Base-by-base conservation (phyloP, 2,888 invertebrate genomes). In the Thymelicus lineola region DNA sequence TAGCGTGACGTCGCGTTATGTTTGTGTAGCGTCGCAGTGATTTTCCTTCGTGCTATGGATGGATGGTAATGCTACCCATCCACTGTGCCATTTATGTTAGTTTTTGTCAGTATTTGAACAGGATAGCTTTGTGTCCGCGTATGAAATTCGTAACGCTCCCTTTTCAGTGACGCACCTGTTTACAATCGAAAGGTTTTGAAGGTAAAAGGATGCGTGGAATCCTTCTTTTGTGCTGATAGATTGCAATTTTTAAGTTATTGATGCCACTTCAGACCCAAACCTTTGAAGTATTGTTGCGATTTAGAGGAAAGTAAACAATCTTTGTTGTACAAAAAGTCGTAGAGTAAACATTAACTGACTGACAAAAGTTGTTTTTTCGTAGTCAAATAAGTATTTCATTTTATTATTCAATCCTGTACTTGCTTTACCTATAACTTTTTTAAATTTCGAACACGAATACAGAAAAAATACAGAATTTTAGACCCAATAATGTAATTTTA, bases 1-100 rank as follows among this genome's bases (percentile, higher is more conserved):
- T 70, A 45, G 64, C 48, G 66, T 71, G 67, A 88, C 83, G 83
- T 83, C 84, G 85, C 82, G 83, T 79, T 73, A 82, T 83, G 82
- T 86, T 87, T 86, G 86, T 82, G 84, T 86, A 82, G 82, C 74
- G 80, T 77, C 82, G 59, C 48, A 64, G 71, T 66, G 76, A 69
- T 74, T 68, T 35, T 17, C 42, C 57, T 57, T 53, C 46, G 55
- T 45, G 61, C 14, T n/a, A 35, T 48, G 57, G 68, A 63, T 48
- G 55, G 67, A 42, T 61, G 53, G 3, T 53, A 60, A 55, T 15
- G 17, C 15, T 50, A 50, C 15, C 20, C 35, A n/a, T 59, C 38
- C 50, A 75, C 50, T 71, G 73, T 70, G 74, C 57, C 70, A 72
- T 77, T 78, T 80, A 80, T 81, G 79, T 83, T 79, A 74, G 79